These are phyloP conservation scores for Agriotes lineatus DNA, from an alignment of 2,888 invertebrate genomes.

Conservation along the genomic window DNA sequence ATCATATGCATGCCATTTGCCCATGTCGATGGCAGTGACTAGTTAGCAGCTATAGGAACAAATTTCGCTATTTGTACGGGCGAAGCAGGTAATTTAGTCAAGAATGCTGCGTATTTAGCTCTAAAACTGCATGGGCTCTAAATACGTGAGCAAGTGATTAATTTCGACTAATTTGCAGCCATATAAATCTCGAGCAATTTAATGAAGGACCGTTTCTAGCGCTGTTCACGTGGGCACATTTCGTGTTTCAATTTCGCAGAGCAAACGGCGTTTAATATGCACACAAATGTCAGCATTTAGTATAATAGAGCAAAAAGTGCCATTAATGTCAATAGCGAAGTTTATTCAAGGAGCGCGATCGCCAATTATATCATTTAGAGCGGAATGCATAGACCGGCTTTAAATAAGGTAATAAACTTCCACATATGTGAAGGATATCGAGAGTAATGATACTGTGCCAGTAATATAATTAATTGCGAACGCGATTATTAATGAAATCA, in stretches of 20 bases:
- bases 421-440: slow-evolving; percentile 4
- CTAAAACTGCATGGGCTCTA: slow-evolving; percentile 22
- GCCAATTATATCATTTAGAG: background rate
- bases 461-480: slow-evolving; percentile 10
- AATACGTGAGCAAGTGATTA: slow-evolving; percentile 29
- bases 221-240: background rate
- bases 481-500: slow-evolving; percentile 14
- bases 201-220: slow-evolving; percentile 20
- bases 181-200: slow-evolving; percentile 32
- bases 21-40: background rate
- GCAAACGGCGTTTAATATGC: background rate
- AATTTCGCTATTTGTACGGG: slow-evolving; percentile 7
- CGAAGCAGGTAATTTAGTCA: slow-evolving; percentile 22
- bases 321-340: background rate
- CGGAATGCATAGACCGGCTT: slow-evolving; percentile 9
- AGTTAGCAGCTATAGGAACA: background rate
- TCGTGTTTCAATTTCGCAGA: background rate
- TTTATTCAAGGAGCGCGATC: background rate
- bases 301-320: background rate
- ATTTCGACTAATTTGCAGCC: slow-evolving; percentile 33
- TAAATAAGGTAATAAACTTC: slow-evolving; percentile 15
- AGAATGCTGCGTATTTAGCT: slow-evolving; percentile 21
- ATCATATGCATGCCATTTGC: background rate
- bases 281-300: background rate
- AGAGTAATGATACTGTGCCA: background rate